A percentile compares a stretch with the other conserved stretches of the same genome.
Conservation (phyloP, 2,888 invertebrate genomes). For the Lepidonotus clava region DNA sequence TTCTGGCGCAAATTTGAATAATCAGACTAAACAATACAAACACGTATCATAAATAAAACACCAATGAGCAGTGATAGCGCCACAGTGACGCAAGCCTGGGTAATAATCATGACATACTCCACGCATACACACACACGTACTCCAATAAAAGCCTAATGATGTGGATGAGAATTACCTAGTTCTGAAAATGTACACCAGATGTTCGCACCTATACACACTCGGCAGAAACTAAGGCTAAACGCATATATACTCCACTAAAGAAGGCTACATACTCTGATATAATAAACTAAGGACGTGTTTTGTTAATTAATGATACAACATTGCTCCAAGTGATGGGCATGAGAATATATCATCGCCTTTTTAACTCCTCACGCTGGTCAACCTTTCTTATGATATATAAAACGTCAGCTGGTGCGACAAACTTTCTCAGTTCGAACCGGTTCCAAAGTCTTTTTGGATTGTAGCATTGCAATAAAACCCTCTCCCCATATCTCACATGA, state of each 20-base stretch:
- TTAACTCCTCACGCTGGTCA: too few species aligned
- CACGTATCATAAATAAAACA: conserved; percentile 7
- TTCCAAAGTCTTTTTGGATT: background rate
- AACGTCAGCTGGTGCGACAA: background rate
- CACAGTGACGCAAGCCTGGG: background rate
- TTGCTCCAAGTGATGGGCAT: background rate
- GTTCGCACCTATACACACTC: background rate
- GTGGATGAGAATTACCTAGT: conserved; percentile 9
- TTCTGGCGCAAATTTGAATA: background rate
- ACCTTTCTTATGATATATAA: too few species aligned
- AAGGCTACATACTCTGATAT: too few species aligned
- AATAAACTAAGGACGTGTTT: background rate
- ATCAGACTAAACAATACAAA: background rate
- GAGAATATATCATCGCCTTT: too few species aligned
- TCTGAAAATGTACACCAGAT: background rate
- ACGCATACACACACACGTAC: too few species aligned
- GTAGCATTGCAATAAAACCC: background rate
- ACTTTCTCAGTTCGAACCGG: background rate
- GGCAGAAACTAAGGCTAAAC: background rate
- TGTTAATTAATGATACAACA: background rate
- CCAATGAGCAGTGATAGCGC: background rate
- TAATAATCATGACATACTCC: background rate
- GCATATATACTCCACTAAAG: background rate
- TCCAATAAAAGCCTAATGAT: conserved; percentile 4
- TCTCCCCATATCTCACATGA: background rate